phyloP scores from a whole-genome alignment of 2,113 vertebrate species.

The Ammodramus savannarum region DNA sequence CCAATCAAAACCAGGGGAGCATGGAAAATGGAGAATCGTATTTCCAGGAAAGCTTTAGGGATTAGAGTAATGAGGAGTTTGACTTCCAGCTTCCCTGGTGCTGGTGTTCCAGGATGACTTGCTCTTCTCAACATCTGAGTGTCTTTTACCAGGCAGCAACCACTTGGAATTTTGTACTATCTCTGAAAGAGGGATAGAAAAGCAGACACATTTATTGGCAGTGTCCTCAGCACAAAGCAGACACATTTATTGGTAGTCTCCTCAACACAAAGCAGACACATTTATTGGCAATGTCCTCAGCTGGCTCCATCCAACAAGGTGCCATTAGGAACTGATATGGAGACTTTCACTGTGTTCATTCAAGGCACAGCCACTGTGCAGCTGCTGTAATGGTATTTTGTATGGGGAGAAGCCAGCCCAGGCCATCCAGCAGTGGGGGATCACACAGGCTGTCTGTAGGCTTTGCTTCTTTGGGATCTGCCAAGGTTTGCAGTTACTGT shows the following conservation, averaged over 20 bases:
- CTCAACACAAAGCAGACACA: not conserved
- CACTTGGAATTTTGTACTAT: not conserved
- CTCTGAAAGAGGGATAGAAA: not conserved
- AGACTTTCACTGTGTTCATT: not conserved
- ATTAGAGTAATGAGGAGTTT: slow-evolving; percentile 15
- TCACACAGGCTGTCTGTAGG: not conserved
- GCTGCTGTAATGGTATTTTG: not conserved
- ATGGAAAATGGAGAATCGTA: not conserved
- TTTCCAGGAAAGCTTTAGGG: not conserved
- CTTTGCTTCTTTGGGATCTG: not conserved
- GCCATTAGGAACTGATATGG: not conserved
- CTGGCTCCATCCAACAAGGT: not conserved
- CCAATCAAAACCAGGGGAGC: not conserved
- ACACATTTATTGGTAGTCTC: not conserved
- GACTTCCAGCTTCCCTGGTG: slow-evolving; percentile 8
- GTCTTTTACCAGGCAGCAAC: not conserved
- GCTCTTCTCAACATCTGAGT: not conserved
- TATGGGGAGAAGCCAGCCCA: not conserved
- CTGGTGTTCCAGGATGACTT: not conserved
- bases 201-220: not conserved
- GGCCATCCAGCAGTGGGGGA: not conserved
- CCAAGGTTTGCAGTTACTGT: not conserved
- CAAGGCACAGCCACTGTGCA: not conserved
- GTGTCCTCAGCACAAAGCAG: not conserved
- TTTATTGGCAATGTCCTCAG: not conserved